Base-by-base conservation (phyloP, 1,140 invertebrate species). In the Rhyzopertha dominica region DNA sequence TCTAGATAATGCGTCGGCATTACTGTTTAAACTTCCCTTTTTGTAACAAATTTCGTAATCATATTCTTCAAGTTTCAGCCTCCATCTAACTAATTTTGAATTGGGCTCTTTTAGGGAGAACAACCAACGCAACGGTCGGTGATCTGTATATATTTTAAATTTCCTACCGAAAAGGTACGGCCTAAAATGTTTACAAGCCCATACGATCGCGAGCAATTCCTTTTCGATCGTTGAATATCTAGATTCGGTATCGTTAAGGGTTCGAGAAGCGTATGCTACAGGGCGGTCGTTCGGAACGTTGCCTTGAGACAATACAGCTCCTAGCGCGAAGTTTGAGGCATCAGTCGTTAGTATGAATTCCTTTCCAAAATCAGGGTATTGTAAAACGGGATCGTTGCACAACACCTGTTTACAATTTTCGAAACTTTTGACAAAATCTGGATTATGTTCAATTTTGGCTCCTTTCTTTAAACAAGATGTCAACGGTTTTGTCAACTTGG, bases 41-140 rank as follows among this genome's bases (percentile, higher is more conserved):
- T 63, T 67, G 35, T 71, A 65, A n/a, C 54, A 34, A 3, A 76
- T 65, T 32, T 65, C 42, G 49, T 65, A 71, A 18, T 70, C 50
- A 53, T 65, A 75, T 13, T 19, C 35, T 4, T 49, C 48, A 14
- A 67, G 30, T 47, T 58, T 54, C 0, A 66, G 34, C 36, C 50
- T 34, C 62, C 63, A 66, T 38, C 61, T 32, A 5, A 56, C 58
- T 5, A 67, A 35, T 51, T 58, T 58, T 17, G 43, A 43, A 32
- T 56, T 61, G 2, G 53, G 38, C 18, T 64, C 57, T 47, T 71
- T 74, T 1, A 69, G 52, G 23, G 51, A 50, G 36, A 59, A 58
- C 25, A 77, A 50, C 59, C 60, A 74, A 25, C 31, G 43, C 16
- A 74, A 50, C 4, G 69, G 61, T 41, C 58, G 61, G 39, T 76